Percentiles rank a stretch among this genome's conserved stretches.
Conservation (phyloP, 1,140 invertebrate genomes). For the Platyscapa corneri region DNA sequence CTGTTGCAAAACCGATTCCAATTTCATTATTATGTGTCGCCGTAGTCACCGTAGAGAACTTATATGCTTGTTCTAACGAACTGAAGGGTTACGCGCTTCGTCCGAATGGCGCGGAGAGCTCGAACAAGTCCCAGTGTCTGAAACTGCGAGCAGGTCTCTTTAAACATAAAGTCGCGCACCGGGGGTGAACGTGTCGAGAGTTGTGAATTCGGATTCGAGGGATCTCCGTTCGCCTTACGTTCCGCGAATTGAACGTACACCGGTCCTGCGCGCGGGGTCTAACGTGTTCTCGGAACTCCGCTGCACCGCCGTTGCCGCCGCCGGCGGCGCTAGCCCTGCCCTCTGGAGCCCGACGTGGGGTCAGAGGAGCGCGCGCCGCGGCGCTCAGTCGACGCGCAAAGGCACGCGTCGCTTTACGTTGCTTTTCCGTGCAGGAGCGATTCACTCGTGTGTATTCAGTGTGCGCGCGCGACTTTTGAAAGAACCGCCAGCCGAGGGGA, state of each 20-base stretch:
- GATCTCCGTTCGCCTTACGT: background rate
- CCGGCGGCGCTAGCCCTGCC: background rate
- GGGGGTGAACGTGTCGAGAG: too few species aligned
- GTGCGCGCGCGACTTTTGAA: background rate
- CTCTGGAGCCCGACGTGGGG: background rate
- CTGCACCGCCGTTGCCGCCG: background rate
- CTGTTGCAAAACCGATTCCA: too few species aligned
- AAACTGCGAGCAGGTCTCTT: background rate
- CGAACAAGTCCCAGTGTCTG: background rate
- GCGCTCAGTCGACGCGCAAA: conserved; percentile 58
- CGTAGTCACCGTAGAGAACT: too few species aligned
- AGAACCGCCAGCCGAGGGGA: background rate
- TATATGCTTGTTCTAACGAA: too few species aligned
- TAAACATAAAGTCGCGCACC: background rate
- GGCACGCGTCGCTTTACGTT: conserved; percentile 40
- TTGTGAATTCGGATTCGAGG: background rate
- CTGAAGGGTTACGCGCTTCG: too few species aligned
- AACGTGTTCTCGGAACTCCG: background rate
- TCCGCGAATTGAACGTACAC: background rate
- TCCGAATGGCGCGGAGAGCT: too few species aligned
- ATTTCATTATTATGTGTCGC: too few species aligned
- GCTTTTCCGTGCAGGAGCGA: too few species aligned
- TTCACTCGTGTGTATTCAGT: too few species aligned
- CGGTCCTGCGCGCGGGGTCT: background rate
- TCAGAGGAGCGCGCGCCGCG: background rate